These are phyloP conservation scores for Rhabditoides inermis DNA, from an alignment of 2,888 invertebrate genomes.

Conservation along the genomic window DNA sequence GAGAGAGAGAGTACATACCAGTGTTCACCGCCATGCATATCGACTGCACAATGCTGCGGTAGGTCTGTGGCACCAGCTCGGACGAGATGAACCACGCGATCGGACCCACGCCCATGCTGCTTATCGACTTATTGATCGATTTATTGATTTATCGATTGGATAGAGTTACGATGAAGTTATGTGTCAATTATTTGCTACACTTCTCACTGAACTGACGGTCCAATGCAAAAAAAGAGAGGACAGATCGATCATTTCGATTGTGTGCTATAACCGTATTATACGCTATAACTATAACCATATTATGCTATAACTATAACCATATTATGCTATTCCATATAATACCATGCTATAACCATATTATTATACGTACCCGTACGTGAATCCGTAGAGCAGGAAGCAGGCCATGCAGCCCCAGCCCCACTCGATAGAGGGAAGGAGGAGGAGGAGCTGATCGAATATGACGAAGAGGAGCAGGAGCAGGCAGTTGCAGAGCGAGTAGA, in stretches of 20 bases:
- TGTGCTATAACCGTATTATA: no score
- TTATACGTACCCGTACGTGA: conserved; percentile 36
- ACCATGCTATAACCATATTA: no score
- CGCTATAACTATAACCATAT: no score
- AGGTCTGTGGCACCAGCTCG: conserved; percentile 36
- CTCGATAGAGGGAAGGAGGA: conserved; percentile 16
- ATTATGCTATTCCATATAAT: no score
- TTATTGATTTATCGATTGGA: background rate
- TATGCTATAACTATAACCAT: no score
- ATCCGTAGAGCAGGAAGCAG: conserved; percentile 26
- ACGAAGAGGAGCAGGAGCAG: conserved; percentile 23
- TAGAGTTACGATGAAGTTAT: no score
- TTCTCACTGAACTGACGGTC: no score
- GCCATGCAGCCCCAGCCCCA: conserved; percentile 34
- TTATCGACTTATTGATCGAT: background rate
- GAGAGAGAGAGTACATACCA: no score
- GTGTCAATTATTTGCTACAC: no score
- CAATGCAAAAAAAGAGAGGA: no score
- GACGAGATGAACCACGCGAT: conserved; percentile 40
- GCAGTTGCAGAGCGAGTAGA: conserved; percentile 23
- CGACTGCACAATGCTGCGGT: conserved; percentile 36
- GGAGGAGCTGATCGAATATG: conserved; percentile 22
- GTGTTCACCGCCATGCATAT: conserved; percentile 36
- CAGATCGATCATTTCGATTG: no score
- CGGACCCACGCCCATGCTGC: conserved; percentile 35